A percentile compares a stretch with the other conserved stretches of the same genome.
phyloP scores from a whole-genome alignment of 2,797 vertebrate genomes.

The Decapterus maruadsi region DNA sequence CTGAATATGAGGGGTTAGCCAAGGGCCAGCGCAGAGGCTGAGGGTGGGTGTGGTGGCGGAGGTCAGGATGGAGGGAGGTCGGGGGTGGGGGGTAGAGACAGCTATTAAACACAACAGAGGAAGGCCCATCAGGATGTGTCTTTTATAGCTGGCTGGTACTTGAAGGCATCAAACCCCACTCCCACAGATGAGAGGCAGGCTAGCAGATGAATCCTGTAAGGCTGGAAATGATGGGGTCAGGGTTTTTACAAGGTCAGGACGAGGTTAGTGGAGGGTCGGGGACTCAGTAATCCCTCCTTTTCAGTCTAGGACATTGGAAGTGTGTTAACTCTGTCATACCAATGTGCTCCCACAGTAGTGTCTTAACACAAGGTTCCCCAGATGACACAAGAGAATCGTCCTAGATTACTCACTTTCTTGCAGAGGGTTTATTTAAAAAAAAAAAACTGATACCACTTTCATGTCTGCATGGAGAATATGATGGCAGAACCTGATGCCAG shows the following conservation, averaged over 20 bases:
- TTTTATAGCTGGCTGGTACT: conserved; percentile 84
- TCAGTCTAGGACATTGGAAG: conserved; percentile 31
- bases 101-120: conserved; percentile 86
- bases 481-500: not conserved
- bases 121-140: conserved; percentile 86
- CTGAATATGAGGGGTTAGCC: conserved; percentile 81
- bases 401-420: not conserved
- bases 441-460: not conserved
- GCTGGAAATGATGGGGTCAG: conserved; percentile 79
- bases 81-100: conserved; percentile 32
- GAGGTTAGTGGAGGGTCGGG: conserved; percentile 66
- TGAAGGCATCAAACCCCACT: conserved; percentile 82
- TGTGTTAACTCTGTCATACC: conserved; percentile 48
- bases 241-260: conserved; percentile 76
- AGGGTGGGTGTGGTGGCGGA: conserved; percentile 80
- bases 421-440: not conserved
- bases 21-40: conserved; percentile 77
- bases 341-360: not conserved
- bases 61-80: conserved; percentile 66
- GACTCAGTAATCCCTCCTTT: conserved; percentile 47
- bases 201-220: conserved; percentile 83
- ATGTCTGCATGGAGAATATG: not conserved
- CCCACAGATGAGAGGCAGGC: conserved; percentile 76
- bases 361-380: not conserved
- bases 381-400: conserved; percentile 1